phyloP scores from a whole-genome alignment of 2,797 vertebrate genomes.

The Characodon lateralis region DNA sequence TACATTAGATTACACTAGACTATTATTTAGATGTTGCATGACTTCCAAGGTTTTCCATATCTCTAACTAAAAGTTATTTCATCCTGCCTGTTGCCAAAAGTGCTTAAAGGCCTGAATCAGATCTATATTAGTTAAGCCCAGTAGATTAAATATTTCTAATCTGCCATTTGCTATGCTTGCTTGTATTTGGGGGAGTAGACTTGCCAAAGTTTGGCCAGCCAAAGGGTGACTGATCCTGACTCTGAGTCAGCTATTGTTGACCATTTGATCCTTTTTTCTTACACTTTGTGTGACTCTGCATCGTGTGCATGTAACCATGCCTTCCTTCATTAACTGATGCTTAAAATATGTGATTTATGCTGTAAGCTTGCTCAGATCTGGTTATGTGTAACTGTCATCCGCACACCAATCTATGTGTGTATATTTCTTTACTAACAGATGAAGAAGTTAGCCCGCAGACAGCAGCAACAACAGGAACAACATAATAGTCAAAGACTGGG shows the following conservation, averaged over 20 bases:
- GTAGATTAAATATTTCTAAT: constrained; percentile 33
- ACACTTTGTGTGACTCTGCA: not conserved
- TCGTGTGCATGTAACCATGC: too few species aligned
- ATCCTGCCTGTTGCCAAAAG: constrained; percentile 6
- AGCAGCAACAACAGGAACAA: constrained; percentile 94
- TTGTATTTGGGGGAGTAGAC: constrained; percentile 22
- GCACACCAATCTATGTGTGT: constrained; percentile 8
- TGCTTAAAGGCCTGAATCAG: constrained; percentile 28
- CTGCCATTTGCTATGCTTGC: constrained; percentile 22
- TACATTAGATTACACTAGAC: not conserved
- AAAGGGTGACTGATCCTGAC: not conserved
- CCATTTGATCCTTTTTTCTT: not conserved
- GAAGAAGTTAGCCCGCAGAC: constrained; percentile 93
- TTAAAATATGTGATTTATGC: too few species aligned
- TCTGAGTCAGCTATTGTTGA: not conserved
- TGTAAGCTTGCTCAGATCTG: too few species aligned
- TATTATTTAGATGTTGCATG: not conserved
- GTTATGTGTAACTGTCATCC: not conserved
- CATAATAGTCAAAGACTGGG: constrained; percentile 89
- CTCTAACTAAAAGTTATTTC: not conserved
- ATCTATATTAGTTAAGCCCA: constrained; percentile 22
- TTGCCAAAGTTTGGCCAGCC: constrained; percentile 12
- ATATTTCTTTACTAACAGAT: constrained; percentile 79
- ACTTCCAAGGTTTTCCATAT: not conserved
- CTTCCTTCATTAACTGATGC: not conserved